phyloP scores from a whole-genome alignment of 2,113 vertebrate genomes.

The Jaculus jaculus region DNA sequence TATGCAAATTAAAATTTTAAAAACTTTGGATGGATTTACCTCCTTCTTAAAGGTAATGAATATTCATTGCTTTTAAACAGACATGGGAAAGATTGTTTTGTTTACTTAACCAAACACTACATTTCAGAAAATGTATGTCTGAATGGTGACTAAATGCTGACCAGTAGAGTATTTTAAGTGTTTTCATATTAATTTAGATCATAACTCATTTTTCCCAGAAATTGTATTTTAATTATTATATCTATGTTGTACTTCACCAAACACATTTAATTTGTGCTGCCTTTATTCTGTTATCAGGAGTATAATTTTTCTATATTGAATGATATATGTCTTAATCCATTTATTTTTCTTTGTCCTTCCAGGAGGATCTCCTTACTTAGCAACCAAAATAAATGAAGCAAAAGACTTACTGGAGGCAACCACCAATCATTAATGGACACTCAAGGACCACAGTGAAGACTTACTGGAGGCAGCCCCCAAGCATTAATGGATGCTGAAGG shows the following conservation, averaged over 20 bases:
- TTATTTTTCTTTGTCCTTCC: slow-evolving; percentile 73
- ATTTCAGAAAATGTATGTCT: slow-evolving; percentile 30
- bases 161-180: neutral
- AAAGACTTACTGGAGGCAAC: slow-evolving; percentile 90
- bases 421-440: slow-evolving; percentile 85
- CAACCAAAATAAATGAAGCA: slow-evolving; percentile 92
- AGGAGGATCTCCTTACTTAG: slow-evolving; percentile 92
- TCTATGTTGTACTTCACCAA: slow-evolving; percentile 59
- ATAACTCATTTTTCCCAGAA: slow-evolving; percentile 14
- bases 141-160: slow-evolving; percentile 1
- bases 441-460: slow-evolving; percentile 15
- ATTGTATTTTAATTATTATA: slow-evolving; percentile 55
- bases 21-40: neutral
- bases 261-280: slow-evolving; percentile 62
- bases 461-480: slow-evolving; percentile 87
- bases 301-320: slow-evolving; percentile 45
- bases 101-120: slow-evolving; percentile 4
- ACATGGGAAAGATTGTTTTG: slow-evolving; percentile 33
- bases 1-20: neutral
- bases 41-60: slow-evolving; percentile 14
- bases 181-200: slow-evolving; percentile 33
- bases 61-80: neutral
- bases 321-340: slow-evolving; percentile 51
- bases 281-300: slow-evolving; percentile 41
- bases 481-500: slow-evolving; percentile 81